Evolutionary conservation across 2,888 invertebrate species (phyloP), one percentile per base, ranked within the genome.

Genomic region (Brachyptera risi): DNA sequence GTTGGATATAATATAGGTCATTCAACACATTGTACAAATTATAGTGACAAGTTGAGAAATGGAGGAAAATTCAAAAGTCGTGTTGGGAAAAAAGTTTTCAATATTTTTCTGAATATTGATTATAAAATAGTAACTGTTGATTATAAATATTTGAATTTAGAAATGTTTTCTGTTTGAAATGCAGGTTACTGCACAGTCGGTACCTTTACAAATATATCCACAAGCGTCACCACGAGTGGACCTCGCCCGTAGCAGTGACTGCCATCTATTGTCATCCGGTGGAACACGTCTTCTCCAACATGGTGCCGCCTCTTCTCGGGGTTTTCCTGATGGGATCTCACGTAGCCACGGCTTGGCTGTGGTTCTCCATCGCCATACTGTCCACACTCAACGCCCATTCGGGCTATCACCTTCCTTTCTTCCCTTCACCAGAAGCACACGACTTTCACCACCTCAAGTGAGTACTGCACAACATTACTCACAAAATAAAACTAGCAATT

Each of bases 151-250:
- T n/a, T n/a, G n/a, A n/a, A n/a, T n/a, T n/a, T n/a, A n/a, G n/a
- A n/a, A n/a, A n/a, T n/a, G n/a, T n/a, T n/a, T n/a, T n/a, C n/a
- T n/a, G n/a, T n/a, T n/a, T n/a, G n/a, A n/a, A n/a, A n/a, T 74
- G 74, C 9, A 88, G 88, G 70, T 74, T 90, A 64, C 77, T 92
- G 31, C 92, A 92, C 70, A 83, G 83, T 69, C 84, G 85, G 63
- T 77, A 79, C 66, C 75, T 92, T 58, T 92, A 92, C 77, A 89
- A 87, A 71, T 81, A 84, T 70, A 87, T 92, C 67, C 92, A 92
- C 75, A 92, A 92, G 73, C 83, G 85, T 68, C 92, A 92, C 73
- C 92, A 92, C 69, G 90, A 92, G 73, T 92, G 92, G 92, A 90
- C 88, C 1, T 87, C 92, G 0, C 92, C 92, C 0, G 85, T 92